Conservation (phyloP, 1,140 invertebrate species). For the Drosophila willistoni region DNA sequence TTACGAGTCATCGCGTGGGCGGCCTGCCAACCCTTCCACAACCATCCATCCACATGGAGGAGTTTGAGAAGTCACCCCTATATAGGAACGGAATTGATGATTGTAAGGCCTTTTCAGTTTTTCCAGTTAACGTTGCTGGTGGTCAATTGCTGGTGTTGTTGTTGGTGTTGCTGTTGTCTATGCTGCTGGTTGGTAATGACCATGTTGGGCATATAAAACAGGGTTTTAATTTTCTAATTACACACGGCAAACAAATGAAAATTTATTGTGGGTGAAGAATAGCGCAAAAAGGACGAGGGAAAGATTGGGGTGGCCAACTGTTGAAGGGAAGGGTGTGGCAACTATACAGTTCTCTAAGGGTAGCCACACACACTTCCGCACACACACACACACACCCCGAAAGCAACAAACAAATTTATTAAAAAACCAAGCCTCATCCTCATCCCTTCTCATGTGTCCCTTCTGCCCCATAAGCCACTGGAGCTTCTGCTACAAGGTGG, state of each 20-base stretch:
- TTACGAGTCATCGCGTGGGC: slow-evolving; percentile 37
- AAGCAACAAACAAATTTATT: slow-evolving; percentile 26
- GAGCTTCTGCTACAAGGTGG: slow-evolving; percentile 43
- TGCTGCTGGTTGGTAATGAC: slow-evolving; percentile 56
- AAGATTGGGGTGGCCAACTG: too few species aligned
- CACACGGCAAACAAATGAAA: slow-evolving; percentile 77
- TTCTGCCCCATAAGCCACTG: not conserved
- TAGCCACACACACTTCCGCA: not conserved
- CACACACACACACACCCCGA: not conserved
- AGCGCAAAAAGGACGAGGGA: slow-evolving; percentile 5
- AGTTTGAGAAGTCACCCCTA: slow-evolving; percentile 36
- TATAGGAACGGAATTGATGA: not conserved
- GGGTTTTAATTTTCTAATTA: slow-evolving; percentile 81
- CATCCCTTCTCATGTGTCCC: too few species aligned
- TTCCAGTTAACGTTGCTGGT: slow-evolving; percentile 27
- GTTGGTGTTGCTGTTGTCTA: slow-evolving; percentile 48
- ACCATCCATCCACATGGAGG: not conserved
- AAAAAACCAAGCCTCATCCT: slow-evolving; percentile 4
- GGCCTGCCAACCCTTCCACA: not conserved
- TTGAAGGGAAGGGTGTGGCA: slow-evolving; percentile 33
- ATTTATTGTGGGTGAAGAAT: slow-evolving; percentile 61
- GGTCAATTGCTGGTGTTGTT: slow-evolving; percentile 50
- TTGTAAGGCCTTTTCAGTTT: slow-evolving; percentile 20
- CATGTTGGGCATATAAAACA: slow-evolving; percentile 65
- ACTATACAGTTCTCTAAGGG: not conserved